These are phyloP conservation scores for Neosalanx taihuensis DNA, from an alignment of 2,797 vertebrate species.

Conservation along the genomic window DNA sequence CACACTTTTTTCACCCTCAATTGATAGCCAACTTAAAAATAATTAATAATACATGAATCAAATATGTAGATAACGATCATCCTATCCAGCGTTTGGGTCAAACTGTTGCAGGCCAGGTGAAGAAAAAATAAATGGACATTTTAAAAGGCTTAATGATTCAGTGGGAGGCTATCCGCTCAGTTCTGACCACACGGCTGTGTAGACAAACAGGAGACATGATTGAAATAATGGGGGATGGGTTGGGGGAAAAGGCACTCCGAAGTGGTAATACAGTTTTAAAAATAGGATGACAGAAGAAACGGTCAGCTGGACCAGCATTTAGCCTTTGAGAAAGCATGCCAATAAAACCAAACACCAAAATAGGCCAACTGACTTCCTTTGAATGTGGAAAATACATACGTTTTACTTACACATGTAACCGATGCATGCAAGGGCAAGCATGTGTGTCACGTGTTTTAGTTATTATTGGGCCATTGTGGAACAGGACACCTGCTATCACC, in stretches of 20 bases:
- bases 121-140: neutral
- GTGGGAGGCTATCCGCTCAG: neutral
- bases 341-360: too few relatives aligned
- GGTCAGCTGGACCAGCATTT: neutral
- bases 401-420: constrained; percentile 1
- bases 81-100: neutral
- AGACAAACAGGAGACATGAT: neutral
- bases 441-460: constrained; percentile 7
- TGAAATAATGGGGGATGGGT: constrained; percentile 3
- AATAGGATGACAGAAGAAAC: constrained; percentile 1
- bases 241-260: neutral
- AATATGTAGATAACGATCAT: too few relatives aligned
- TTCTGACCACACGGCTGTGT: neutral
- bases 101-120: neutral
- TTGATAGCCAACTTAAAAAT: too few relatives aligned
- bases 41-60: too few relatives aligned
- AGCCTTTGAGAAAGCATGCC: too few relatives aligned
- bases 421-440: neutral
- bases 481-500: neutral
- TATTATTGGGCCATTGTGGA: constrained; percentile 11
- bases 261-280: constrained; percentile 5
- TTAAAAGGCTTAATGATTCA: neutral
- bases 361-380: neutral
- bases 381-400: neutral
- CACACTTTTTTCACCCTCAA: neutral